Conservation (phyloP, 2,888 invertebrate genomes). For the Incurvaria masculella region DNA sequence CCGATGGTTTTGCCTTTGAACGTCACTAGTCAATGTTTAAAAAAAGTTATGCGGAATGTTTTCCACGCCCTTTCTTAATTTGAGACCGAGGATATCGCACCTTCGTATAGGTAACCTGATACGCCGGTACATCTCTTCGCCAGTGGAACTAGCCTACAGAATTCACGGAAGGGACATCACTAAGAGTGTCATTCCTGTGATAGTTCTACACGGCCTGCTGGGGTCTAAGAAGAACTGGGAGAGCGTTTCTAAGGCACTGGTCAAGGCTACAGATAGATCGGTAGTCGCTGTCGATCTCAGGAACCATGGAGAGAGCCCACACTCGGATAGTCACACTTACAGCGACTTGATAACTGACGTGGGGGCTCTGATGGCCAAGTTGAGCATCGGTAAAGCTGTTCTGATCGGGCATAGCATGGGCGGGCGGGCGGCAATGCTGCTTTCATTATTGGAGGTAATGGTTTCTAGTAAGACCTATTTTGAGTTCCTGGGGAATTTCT, state of each 20-base stretch:
- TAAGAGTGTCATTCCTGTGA: constrained; percentile 45
- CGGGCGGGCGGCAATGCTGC: constrained; percentile 85
- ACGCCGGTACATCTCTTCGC: constrained; percentile 11
- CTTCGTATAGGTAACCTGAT: background rate
- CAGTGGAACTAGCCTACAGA: constrained; percentile 54
- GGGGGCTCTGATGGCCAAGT: constrained; percentile 58
- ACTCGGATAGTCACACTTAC: constrained; percentile 68
- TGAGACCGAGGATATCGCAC: background rate
- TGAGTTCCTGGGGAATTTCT: background rate
- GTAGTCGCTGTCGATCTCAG: constrained; percentile 81
- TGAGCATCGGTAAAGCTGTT: constrained; percentile 61
- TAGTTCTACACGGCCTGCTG: constrained; percentile 82
- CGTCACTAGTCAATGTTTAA: too few relatives aligned
- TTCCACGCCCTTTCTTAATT: background rate
- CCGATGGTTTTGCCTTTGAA: too few relatives aligned
- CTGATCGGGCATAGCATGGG: constrained; percentile 95
- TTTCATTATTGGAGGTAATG: constrained; percentile 60
- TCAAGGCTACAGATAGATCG: constrained; percentile 54
- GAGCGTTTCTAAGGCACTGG: constrained; percentile 67
- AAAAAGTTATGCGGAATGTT: background rate
- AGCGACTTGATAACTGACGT: constrained; percentile 73
- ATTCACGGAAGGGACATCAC: constrained; percentile 39
- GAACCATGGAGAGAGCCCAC: constrained; percentile 94
- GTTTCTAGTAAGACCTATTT: background rate
- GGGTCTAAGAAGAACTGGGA: constrained; percentile 90